phyloP scores from a whole-genome alignment of 2,113 vertebrate genomes.

The Notothenia coriiceps region DNA sequence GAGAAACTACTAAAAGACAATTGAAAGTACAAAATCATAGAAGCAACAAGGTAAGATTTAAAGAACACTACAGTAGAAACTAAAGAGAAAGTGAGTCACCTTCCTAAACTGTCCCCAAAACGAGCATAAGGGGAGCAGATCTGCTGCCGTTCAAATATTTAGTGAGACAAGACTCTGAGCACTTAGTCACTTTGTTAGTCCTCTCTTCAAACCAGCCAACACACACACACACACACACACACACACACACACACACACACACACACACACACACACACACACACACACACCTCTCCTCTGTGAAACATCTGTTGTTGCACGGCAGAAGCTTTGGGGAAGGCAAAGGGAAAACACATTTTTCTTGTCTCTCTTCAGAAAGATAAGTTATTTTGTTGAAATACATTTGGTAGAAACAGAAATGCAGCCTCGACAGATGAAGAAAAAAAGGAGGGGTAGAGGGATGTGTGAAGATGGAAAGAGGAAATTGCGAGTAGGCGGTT shows the following conservation, averaged over 20 bases:
- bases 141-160: slow-evolving; percentile 40
- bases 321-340: too few species aligned
- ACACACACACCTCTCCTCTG: not conserved
- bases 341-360: too few species aligned
- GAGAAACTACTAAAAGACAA: too few species aligned
- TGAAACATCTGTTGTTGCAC: too few species aligned
- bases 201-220: not conserved
- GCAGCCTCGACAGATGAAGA: slow-evolving; percentile 13
- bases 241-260: not conserved
- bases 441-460: not conserved
- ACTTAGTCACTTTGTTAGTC: not conserved
- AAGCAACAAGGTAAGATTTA: too few species aligned
- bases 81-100: not conserved
- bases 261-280: not conserved
- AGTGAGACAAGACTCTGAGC: slow-evolving; percentile 10
- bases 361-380: too few species aligned
- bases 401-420: slow-evolving; percentile 2
- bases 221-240: too few species aligned
- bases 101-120: not conserved
- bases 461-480: not conserved
- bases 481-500: not conserved
- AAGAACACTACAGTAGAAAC: not conserved
- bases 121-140: not conserved
- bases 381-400: too few species aligned
- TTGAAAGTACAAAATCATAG: not conserved